Evolutionary conservation across 2,113 vertebrate genomes (phyloP), one percentile per base, ranked within the genome.

Genomic region (Spea multiplicata): DNA sequence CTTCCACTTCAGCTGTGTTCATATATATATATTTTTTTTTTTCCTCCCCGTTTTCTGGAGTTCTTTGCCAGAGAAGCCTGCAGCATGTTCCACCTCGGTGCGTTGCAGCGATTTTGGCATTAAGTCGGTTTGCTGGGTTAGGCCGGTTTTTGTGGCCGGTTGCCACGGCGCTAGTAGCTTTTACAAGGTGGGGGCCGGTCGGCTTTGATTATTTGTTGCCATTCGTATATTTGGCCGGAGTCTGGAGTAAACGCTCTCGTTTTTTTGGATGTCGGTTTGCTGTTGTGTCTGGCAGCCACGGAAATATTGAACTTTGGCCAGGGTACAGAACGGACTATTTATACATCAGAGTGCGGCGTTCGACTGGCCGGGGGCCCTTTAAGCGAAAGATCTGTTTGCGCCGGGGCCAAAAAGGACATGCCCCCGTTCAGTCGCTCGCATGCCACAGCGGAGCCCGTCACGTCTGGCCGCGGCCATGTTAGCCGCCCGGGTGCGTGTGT

Each of bases 281-380:
- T 92, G 89, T 92, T 91, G 91, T 91, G 92, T 93, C 92, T 94
- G 93, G 91, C 92, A 93, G 88, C 87, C 86, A 82, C 88, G 85
- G 85, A 87, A 85, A 85, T 86, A 89, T 92, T 93, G 91, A 95
- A 92, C 92, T 93, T 94, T 92, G 90, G 92, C 93, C 93, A 92
- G 89, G 91, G 93, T 92, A 91, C 89, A 93, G 91, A 90, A 30
- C 30, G 92, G 94, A 93, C 94, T 95, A 94, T 95, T 94, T 95
- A 91, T 91, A 90, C 88, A 91, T 91, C 90, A 87, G 89, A 88
- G 89, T 87, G 90, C 90, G 85, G 91, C 84, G 86, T 90, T 94
- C 88, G 85, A 87, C 85, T 87, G 91, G 90, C 88, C 90, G 85
- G 87, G 30, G 30, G 93, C 88, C 91, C 89, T 88, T 16, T 68